Base-by-base conservation (phyloP, 1,140 invertebrate species). In the Nasonia giraulti region DNA sequence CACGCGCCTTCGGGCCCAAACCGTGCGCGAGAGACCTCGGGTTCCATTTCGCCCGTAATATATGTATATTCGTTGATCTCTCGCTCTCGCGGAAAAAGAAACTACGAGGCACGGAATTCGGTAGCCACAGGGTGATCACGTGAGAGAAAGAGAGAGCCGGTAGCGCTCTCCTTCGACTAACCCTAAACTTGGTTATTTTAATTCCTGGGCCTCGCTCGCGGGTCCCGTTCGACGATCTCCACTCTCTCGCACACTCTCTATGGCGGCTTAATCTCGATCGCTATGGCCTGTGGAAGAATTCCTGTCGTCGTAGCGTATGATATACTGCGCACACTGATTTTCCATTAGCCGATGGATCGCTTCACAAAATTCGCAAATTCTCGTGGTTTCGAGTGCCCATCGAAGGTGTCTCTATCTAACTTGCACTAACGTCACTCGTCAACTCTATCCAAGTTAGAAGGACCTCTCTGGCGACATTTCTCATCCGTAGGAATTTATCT, bases 151-250 rank as follows among this genome's bases (percentile, higher is more conserved):
- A 79, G 55, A 12, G 55, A 50, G 10, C 87, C 88, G 87, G 88
- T 90, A 89, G 89, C 89, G 77, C 83, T 86, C 78, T 83, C 82
- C 79, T 82, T 80, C 23, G 76, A 50, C 87, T 83, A 85, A 87
- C 88, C 88, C 89, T 89, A 89, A 91, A 90, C 87, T 88, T 89
- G 90, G 91, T 91, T 89, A 89, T 90, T 90, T 90, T 90, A 89
- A 90, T 91, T 89, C 89, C 83, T 11, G 17, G 77, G 55, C 40
- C 77, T 83, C 83, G 81, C 78, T 83, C 80, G 81, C 62, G 44
- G 77, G 62, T 85, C 80, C 87, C 84, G 87, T 85, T 74, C 71
- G 66, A 71, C 79, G 83, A 37, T 80, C 66, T 73, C 83, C 47
- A 1, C 27, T 71, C 77, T 82, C 62, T 81, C 50, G 82, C 68